These are phyloP conservation scores for Nyctalus aviator DNA, from an alignment of 2,797 vertebrate species.

Conservation along the genomic window DNA sequence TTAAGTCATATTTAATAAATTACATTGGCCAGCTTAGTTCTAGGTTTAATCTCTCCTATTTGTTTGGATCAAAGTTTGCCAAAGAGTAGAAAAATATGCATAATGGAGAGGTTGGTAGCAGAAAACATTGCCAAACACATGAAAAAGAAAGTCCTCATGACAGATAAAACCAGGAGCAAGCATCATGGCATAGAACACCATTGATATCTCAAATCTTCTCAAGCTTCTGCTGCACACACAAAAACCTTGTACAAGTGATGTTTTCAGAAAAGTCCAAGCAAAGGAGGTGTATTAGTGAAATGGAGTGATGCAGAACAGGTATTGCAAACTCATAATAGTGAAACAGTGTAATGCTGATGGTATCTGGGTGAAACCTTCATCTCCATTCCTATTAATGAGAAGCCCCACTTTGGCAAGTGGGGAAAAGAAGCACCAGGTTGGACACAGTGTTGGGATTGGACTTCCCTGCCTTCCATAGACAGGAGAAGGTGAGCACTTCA, in stretches of 20 bases:
- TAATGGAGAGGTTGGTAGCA: not conserved
- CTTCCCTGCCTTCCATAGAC: not conserved
- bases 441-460: not conserved
- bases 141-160: not conserved
- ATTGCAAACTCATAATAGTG: not conserved
- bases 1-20: slow-evolving; percentile 33
- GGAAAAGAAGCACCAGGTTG: not conserved
- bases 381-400: not conserved
- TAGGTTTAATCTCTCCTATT: not conserved
- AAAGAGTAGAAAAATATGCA: not conserved
- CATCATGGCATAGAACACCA: not conserved
- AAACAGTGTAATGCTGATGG: not conserved
- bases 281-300: not conserved
- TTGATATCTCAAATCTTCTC: not conserved
- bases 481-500: not conserved
- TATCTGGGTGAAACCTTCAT: not conserved
- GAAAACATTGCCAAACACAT: not conserved
- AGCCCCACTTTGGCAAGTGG: not conserved
- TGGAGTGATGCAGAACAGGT: not conserved
- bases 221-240: not conserved
- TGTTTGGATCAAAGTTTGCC: not conserved
- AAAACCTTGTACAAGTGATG: not conserved
- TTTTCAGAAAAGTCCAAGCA: slow-evolving; percentile 12
- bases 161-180: not conserved
- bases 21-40: not conserved